Evolutionary conservation across 2,113 vertebrate species (phyloP).

Genomic region (Pampusana beccarii): DNA sequence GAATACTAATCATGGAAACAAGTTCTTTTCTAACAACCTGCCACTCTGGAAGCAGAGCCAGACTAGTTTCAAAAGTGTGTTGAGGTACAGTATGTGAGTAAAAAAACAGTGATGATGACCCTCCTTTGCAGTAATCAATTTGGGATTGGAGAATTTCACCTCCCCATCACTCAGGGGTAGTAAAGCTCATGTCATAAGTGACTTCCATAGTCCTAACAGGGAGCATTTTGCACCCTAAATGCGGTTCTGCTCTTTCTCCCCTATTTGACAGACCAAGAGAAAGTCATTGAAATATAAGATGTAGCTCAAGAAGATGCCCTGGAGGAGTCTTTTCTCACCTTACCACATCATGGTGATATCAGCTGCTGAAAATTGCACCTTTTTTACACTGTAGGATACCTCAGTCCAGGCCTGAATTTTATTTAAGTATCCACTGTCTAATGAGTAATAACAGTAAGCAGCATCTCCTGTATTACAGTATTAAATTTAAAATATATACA

Average conservation of each 20-base stretch:
- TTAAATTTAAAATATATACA: neutral
- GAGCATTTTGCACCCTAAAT: neutral
- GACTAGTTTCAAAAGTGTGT: neutral
- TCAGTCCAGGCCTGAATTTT: neutral
- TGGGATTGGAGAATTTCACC: neutral
- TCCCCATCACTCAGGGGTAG: neutral
- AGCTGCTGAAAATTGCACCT: neutral
- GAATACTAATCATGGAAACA: neutral
- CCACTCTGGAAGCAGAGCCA: neutral
- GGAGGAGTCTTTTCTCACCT: neutral
- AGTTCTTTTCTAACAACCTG: neutral
- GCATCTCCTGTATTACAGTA: neutral
- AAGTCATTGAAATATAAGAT: neutral
- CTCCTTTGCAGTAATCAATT: neutral
- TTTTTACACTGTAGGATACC: neutral
- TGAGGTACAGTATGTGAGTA: neutral
- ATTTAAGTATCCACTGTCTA: neutral
- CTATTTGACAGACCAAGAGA: neutral
- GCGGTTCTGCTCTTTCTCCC: neutral
- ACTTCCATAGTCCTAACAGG: neutral
- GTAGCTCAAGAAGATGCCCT: neutral
- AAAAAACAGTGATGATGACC: neutral
- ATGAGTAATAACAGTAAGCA: neutral
- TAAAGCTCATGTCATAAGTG: neutral
- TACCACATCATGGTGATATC: neutral